Evolutionary conservation across 2,888 invertebrate genomes (phyloP).

Genomic region (Minunthozetes semirufus): DNA sequence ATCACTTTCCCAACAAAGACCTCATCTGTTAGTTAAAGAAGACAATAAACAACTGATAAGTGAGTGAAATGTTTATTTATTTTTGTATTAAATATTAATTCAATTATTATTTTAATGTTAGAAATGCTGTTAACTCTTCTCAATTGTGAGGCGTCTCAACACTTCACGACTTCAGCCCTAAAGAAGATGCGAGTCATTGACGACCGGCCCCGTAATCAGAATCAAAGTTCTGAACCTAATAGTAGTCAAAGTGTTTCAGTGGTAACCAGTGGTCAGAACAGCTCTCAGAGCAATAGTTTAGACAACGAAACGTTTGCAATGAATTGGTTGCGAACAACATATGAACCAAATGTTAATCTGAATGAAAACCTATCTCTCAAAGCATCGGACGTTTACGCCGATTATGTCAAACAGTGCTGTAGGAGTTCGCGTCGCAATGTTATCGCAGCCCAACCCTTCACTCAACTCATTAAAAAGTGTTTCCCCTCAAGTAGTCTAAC

Average conservation of each 20-base stretch:
- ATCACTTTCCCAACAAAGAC: constrained; percentile 35
- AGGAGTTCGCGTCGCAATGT: constrained; percentile 35
- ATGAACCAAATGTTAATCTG: constrained; percentile 26
- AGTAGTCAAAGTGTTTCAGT: neutral
- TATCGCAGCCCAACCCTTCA: constrained; percentile 32
- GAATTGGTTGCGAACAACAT: constrained; percentile 35
- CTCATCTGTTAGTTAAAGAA: constrained; percentile 35
- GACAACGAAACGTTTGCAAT: constrained; percentile 38
- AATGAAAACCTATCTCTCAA: constrained; percentile 10
- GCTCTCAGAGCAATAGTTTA: constrained; percentile 17
- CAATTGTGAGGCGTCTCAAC: constrained; percentile 37
- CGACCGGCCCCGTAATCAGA: constrained; percentile 25
- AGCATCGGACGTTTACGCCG: constrained; percentile 36
- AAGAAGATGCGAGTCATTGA: constrained; percentile 36
- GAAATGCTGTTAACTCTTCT: constrained; percentile 38
- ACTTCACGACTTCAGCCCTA: constrained; percentile 36
- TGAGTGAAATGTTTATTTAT: constrained; percentile 20
- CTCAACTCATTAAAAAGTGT: constrained; percentile 34
- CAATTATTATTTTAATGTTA: neutral
- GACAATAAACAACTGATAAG: constrained; percentile 38
- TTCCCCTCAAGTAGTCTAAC: constrained; percentile 34
- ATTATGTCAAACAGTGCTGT: constrained; percentile 37
- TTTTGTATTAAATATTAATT: neutral
- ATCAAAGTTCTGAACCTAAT: neutral
- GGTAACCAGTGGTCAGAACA: neutral